These are phyloP conservation scores for Hemitrygon akajei DNA, from an alignment of 2,797 vertebrate genomes.

Conservation along the genomic window DNA sequence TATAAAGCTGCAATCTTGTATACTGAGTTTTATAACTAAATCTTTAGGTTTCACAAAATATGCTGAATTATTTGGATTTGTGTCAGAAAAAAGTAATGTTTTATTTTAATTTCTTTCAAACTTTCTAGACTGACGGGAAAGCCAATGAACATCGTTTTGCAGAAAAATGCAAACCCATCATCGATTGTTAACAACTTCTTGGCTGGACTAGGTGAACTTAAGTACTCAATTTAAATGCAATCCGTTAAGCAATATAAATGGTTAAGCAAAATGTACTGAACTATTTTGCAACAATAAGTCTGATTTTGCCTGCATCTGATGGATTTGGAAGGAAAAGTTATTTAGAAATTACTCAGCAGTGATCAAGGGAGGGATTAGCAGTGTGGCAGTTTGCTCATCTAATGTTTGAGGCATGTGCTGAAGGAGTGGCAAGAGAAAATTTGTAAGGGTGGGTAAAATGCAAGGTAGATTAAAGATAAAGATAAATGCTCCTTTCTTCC, in stretches of 20 bases:
- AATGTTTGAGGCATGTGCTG: neutral
- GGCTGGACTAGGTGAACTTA: constrained; percentile 21
- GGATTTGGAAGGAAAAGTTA: neutral
- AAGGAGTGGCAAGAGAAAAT: neutral
- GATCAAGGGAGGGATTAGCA: neutral
- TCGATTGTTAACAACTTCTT: constrained; percentile 28
- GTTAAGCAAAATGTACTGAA: neutral
- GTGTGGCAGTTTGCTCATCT: neutral
- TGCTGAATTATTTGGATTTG: neutral
- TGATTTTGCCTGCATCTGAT: neutral
- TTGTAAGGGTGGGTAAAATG: neutral
- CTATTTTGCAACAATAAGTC: too few species aligned
- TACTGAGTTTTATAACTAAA: neutral
- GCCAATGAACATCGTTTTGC: neutral
- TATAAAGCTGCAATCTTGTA: neutral
- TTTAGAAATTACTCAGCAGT: neutral
- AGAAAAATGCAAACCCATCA: constrained; percentile 19
- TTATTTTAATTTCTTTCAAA: neutral
- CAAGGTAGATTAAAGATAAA: neutral
- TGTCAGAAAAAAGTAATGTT: neutral
- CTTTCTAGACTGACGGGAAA: constrained; percentile 13
- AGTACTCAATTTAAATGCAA: neutral
- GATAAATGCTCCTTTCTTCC: neutral
- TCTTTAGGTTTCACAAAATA: neutral
- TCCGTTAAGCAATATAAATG: neutral